These are phyloP conservation scores for Manacus vitellinus DNA, from an alignment of 2,113 vertebrate species.

Conservation along the genomic window DNA sequence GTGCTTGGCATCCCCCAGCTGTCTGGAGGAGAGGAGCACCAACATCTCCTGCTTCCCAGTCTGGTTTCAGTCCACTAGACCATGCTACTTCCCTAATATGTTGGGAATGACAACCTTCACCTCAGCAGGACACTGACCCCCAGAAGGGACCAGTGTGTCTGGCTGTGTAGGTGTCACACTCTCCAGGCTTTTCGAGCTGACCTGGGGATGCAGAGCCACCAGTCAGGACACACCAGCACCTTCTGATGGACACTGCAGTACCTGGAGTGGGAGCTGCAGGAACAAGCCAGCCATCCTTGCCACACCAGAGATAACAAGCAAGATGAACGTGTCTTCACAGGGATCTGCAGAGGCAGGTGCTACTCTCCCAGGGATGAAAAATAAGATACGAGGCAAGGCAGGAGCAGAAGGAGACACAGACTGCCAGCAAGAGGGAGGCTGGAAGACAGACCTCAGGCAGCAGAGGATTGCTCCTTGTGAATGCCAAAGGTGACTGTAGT, in stretches of 20 bases:
- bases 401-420: not conserved
- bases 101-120: not conserved
- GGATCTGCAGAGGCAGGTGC: not conserved
- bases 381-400: not conserved
- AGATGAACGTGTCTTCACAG: not conserved
- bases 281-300: not conserved
- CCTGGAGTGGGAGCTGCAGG: not conserved
- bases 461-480: not conserved
- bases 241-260: not conserved
- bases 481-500: not conserved
- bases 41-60: not conserved
- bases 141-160: not conserved
- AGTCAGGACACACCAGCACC: not conserved
- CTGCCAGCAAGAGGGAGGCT: not conserved
- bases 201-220: not conserved
- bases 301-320: not conserved
- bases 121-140: not conserved
- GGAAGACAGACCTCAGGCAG: not conserved
- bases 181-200: not conserved
- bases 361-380: not conserved
- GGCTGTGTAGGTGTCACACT: not conserved
- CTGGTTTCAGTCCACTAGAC: fast-evolving
- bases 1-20: not conserved
- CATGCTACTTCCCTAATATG: not conserved
- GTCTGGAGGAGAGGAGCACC: fast-evolving